Base-by-base conservation (phyloP, 2,113 vertebrate species). In the Tychaedon coryphoeus region DNA sequence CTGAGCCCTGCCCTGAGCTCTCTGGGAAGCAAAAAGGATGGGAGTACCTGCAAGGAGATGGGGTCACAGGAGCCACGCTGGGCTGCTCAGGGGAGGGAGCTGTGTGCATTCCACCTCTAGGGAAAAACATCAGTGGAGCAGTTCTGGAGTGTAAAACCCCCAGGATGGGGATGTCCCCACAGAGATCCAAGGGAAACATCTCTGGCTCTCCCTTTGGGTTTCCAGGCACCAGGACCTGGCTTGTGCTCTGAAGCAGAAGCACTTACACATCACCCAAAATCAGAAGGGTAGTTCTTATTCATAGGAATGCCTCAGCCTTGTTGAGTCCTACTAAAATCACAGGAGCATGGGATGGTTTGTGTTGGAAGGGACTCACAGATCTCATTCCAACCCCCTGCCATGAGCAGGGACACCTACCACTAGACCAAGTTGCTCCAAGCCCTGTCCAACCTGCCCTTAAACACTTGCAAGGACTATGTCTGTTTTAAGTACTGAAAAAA, bases 51-150 rank as follows among this genome's bases (percentile, higher is more conserved):
- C n/a, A 42, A 56, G 23, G 90, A 71, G 61, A 81, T 1, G n/a
- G 67, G 69, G 66, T 66, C 31, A 54, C 86, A 36, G 0, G 9
- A 66, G 56, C 47, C 40, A 3, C 0, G 1, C 0, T 1, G 11
- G 71, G 88, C 56, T 36, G 60, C 91, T 64, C 20, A 36, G 48
- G 53, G 74, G 8, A 71, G 84, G 48, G 56, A 1, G 43, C 0
- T 42, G 69, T 0, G 2, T 7, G 58, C 62, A 19, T 28, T 62
- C 70, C 5, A 38, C 2, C 28, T 71, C 53, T 51, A 45, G 40
- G 43, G 36, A 67, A 62, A 77, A 53, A 29, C 31, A 24, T 11
- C 40, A 33, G 4, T 14, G 0, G 1, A 56, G 77, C n/a, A 72
- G 29, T 5, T 61, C 62, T 9, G 18, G 53, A 78, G 42, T 1